Evolutionary conservation across 2,113 vertebrate species (phyloP).

Genomic region (Eublepharis macularius): DNA sequence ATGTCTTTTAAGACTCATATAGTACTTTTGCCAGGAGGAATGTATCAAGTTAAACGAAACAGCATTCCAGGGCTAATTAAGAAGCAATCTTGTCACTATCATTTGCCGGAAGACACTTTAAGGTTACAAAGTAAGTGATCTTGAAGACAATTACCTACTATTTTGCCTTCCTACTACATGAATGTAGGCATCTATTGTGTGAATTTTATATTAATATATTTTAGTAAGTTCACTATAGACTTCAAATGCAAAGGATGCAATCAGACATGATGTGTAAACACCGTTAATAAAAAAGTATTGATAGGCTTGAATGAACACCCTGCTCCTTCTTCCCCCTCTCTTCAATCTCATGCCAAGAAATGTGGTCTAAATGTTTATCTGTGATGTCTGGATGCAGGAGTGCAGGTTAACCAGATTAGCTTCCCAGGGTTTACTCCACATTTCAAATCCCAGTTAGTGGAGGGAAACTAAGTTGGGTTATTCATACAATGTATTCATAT

Average conservation of each 20-base stretch:
- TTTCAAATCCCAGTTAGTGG: no score
- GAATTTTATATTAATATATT: not conserved
- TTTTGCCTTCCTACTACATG: not conserved
- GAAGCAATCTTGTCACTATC: not conserved
- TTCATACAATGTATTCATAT: no score
- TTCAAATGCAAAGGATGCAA: not conserved
- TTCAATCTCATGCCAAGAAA: no score
- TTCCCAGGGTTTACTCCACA: no score
- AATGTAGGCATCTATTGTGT: not conserved
- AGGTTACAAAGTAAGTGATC: constrained; percentile 13
- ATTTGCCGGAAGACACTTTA: constrained; percentile 3
- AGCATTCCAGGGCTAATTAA: not conserved
- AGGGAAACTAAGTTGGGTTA: no score
- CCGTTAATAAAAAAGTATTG: no score
- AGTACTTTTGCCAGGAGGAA: not conserved
- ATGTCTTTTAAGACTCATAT: not conserved
- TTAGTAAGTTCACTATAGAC: not conserved
- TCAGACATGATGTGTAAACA: no score
- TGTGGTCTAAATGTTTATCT: no score
- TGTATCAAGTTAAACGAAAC: not conserved
- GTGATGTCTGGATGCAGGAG: no score
- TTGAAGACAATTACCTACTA: not conserved
- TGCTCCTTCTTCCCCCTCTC: no score
- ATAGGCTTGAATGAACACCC: no score
- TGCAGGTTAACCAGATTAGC: no score